These are phyloP conservation scores for Menidia menidia DNA, from an alignment of 2,797 vertebrate species.

Conservation along the genomic window DNA sequence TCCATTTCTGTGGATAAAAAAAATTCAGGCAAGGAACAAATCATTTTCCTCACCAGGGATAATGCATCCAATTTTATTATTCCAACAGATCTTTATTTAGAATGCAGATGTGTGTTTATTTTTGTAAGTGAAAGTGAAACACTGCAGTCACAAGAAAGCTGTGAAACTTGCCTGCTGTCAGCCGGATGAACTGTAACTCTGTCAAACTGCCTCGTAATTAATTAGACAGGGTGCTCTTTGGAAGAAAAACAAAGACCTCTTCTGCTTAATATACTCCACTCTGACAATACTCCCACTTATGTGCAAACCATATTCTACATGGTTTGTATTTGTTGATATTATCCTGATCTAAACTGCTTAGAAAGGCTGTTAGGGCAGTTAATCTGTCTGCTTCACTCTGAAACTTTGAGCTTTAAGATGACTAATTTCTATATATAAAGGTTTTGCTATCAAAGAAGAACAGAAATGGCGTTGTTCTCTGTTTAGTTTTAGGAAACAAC, in stretches of 20 bases:
- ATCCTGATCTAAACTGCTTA: constrained; percentile 22
- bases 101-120: constrained; percentile 54
- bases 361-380: constrained; percentile 3
- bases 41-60: constrained; percentile 33
- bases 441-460: no score
- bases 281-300: constrained; percentile 32
- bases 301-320: constrained; percentile 27
- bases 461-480: background rate
- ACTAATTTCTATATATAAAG: no score
- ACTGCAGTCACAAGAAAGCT: constrained; percentile 56
- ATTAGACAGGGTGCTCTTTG: constrained; percentile 55
- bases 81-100: constrained; percentile 69
- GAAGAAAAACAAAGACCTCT: constrained; percentile 45
- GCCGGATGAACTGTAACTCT: constrained; percentile 49
- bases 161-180: constrained; percentile 57
- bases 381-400: background rate
- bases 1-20: constrained; percentile 22
- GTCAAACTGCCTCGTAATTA: constrained; percentile 61
- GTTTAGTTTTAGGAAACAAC: background rate
- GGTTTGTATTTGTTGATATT: constrained; percentile 35
- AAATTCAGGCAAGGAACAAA: constrained; percentile 31
- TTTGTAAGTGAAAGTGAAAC: constrained; percentile 47
- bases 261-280: constrained; percentile 51
- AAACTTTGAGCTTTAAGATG: background rate
- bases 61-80: constrained; percentile 42